These are phyloP conservation scores for Batillaria attramentaria DNA, from an alignment of 1,140 invertebrate species.

Conservation along the genomic window DNA sequence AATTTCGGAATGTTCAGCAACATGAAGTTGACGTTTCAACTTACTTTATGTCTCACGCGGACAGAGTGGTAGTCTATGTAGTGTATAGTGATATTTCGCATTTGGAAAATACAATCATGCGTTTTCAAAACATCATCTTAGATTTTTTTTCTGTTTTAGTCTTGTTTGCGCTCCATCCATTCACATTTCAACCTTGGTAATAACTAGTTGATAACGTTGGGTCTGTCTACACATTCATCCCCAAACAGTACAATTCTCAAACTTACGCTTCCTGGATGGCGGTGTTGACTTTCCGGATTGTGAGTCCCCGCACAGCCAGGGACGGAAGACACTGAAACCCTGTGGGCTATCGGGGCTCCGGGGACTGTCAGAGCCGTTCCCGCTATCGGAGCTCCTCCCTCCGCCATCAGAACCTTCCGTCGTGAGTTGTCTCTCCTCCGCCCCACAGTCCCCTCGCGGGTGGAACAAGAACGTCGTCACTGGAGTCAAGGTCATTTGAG, in stretches of 20 bases:
- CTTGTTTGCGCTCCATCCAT: not conserved
- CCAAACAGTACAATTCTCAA: not conserved
- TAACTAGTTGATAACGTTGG: not conserved
- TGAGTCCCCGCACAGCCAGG: not conserved
- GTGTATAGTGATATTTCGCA: too few relatives aligned
- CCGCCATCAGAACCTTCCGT: not conserved
- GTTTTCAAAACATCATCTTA: not conserved
- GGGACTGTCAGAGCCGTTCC: slow-evolving; percentile 9
- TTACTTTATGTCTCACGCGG: too few relatives aligned
- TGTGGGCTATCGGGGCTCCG: slow-evolving; percentile 7
- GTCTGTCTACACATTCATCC: too few relatives aligned
- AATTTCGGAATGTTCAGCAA: too few relatives aligned
- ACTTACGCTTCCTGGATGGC: slow-evolving; percentile 5
- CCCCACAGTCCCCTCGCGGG: not conserved
- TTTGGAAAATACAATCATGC: not conserved
- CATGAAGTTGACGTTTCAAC: too few relatives aligned
- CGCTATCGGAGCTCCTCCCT: not conserved
- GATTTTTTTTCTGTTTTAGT: too few relatives aligned
- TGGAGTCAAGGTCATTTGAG: not conserved
- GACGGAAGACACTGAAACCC: slow-evolving; percentile 8
- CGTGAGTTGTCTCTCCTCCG: not conserved
- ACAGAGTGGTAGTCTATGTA: too few relatives aligned
- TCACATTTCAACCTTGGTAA: not conserved
- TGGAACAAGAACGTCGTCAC: not conserved
- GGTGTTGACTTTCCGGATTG: not conserved